Evolutionary conservation across 2,113 vertebrate species (phyloP).

Genomic region (Oxyruncus cristatus): DNA sequence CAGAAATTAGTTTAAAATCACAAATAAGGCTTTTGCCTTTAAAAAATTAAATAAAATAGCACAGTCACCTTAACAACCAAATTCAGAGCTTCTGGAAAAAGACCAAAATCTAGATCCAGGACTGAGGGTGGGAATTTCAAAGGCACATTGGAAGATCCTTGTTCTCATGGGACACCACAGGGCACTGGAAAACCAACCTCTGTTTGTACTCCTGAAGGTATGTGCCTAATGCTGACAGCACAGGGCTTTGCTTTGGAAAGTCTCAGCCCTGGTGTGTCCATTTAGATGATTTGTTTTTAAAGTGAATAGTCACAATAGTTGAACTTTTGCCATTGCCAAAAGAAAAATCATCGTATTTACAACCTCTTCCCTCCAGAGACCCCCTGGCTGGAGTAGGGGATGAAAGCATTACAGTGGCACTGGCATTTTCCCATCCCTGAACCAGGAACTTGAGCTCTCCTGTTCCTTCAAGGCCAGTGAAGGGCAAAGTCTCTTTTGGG

Average conservation of each 20-base stretch:
- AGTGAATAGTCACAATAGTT: background rate
- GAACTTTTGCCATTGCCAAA: background rate
- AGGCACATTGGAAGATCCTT: background rate
- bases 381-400: background rate
- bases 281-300: background rate
- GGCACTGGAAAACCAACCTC: background rate
- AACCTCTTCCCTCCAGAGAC: background rate
- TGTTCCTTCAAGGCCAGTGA: background rate
- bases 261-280: background rate
- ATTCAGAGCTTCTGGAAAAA: background rate
- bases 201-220: background rate
- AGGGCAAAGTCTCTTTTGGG: background rate
- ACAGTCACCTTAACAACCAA: background rate
- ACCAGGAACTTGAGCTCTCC: background rate
- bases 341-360: background rate
- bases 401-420: background rate
- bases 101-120: background rate
- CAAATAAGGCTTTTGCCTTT: background rate
- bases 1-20: background rate
- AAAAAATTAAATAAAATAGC: background rate
- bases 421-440: background rate
- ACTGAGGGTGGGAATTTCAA: background rate
- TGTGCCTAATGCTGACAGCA: fast-evolving
- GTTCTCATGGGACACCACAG: background rate
- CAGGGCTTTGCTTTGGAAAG: background rate